Evolutionary conservation across 2,797 vertebrate genomes (phyloP), one percentile per base, ranked within the genome.

Genomic region (Pseudochaenichthys georgianus): DNA sequence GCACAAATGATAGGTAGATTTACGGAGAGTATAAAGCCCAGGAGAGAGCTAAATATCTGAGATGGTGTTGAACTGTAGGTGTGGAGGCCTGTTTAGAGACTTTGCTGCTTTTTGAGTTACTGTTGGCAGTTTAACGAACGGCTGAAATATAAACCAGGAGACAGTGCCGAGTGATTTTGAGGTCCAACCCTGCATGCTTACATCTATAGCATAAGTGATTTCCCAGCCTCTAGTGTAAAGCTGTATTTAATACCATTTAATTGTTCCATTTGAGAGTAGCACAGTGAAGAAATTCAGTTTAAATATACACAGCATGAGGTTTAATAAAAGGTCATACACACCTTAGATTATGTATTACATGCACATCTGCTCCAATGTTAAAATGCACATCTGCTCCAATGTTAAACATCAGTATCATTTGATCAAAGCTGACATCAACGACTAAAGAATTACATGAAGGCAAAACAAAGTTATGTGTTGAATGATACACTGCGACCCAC

Each of bases 101-200:
- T 70, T 58, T 70, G 75, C 75, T 76, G 83, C 70, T 81, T 89
- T 93, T 77, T 90, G 81, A 91, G 81, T 94, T 92, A 91, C 89
- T 84, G 85, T 75, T 95, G 91, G 91, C 91, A 88, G 87, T 89
- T 91, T 92, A 85, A 92, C 81, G 73, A 94, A 87, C 80, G 87
- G 86, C 89, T 93, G 83, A 94, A 92, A 94, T 87, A 84, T 74
- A 90, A 94, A 91, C 89, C 90, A 93, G 88, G 75, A 77, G 81
- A 84, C 3, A 69, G 78, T 71, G 68, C 82, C 76, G 82, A 86
- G 77, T 85, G 84, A 89, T 84, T 89, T 91, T 79, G 80, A 90
- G 78, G 68, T 83, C 75, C 73, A 62, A 67, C 60, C 51, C 75
- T 72, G 70, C 72, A 84, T 63, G 64, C 73, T 69, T 60, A 78